A percentile compares a stretch with the other conserved stretches of the same genome.
phyloP scores from a whole-genome alignment of 2,888 invertebrate species.

The Gymnoscelis rufifasciata region DNA sequence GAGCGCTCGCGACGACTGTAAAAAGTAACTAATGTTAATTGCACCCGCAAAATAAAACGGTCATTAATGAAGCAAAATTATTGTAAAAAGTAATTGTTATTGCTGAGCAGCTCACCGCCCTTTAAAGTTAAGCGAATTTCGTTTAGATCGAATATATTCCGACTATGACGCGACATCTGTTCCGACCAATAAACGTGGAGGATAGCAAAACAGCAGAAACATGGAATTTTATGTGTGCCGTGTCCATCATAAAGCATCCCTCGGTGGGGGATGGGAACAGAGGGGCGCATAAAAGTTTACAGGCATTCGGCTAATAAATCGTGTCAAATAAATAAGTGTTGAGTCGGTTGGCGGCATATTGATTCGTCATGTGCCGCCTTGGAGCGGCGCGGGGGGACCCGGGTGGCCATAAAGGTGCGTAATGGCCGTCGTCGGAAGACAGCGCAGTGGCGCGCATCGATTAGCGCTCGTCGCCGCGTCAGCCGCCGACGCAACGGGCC shows the following conservation, averaged over 20 bases:
- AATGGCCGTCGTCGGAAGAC: slow-evolving; percentile 84
- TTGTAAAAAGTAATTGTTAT: slow-evolving; percentile 56
- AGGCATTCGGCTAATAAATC: slow-evolving; percentile 78
- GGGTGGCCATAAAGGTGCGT: slow-evolving; percentile 86
- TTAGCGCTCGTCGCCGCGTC: slow-evolving; percentile 81
- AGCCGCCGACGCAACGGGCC: slow-evolving; percentile 69
- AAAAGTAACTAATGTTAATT: slow-evolving; percentile 69
- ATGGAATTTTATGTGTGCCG: slow-evolving; percentile 70
- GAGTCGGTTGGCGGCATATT: slow-evolving; percentile 79
- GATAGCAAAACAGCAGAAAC: slow-evolving; percentile 57
- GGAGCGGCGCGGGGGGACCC: slow-evolving; percentile 57
- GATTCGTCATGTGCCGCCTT: slow-evolving; percentile 79
- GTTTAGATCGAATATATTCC: slow-evolving; percentile 28
- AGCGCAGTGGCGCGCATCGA: slow-evolving; percentile 85
- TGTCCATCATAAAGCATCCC: slow-evolving; percentile 73
- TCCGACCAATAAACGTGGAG: slow-evolving; percentile 61
- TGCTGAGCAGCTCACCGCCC: slow-evolving; percentile 36
- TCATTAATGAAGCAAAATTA: slow-evolving; percentile 60
- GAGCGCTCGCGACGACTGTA: slow-evolving; percentile 47
- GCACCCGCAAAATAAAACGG: slow-evolving; percentile 61
- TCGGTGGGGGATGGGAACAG: slow-evolving; percentile 47
- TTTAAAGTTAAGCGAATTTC: slow-evolving; percentile 24
- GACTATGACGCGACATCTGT: slow-evolving; percentile 57
- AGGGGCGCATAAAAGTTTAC: slow-evolving; percentile 75
- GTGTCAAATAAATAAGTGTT: slow-evolving; percentile 79